Base-by-base conservation (phyloP, 1,140 invertebrate species). In the Leguminivora glycinivorella region DNA sequence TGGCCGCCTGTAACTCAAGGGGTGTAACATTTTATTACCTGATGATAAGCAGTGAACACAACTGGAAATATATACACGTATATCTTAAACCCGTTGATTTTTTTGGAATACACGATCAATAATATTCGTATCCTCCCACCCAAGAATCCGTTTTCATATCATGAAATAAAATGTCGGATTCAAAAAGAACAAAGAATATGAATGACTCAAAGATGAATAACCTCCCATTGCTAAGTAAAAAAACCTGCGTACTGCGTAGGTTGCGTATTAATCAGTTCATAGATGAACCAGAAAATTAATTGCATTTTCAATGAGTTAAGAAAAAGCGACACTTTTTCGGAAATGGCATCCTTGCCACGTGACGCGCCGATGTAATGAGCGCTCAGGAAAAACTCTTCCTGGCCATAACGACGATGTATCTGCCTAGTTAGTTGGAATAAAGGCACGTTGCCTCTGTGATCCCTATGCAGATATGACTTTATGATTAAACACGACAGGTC, bases 251-350 rank as follows among this genome's bases (percentile, higher is more conserved):
- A n/a, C n/a, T n/a, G n/a, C n/a, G n/a, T n/a, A n/a, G n/a, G n/a
- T n/a, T n/a, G n/a, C n/a, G 4, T 63, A 63, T 52, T 52, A 63
- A 31, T 34, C 40, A 43, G 47, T n/a, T n/a, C 56, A 29, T 29
- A 63, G 2, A 29, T n/a, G 7, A 29, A 63, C 58, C n/a, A 34
- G 58, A 63, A 63, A 63, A 34, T 63, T 63, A 63, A 63, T 63
- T 34, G 58, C 58, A 63, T 63, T 63, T 63, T 63, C 12, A 63
- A 63, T 29, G 58, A 63, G 14, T 12, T 29, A 52, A 40, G 17
- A 63, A 63, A 63, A 63, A 63, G 58, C 14, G 12, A n/a, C 14
- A 31, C 26, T 63, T 63, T 63, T 63, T 63, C 58, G 58, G 58
- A 29, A 26, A 63, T 29, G 58, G 58, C 24, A 17, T 29, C 25